Conservation (phyloP, 2,888 invertebrate genomes). For the Polylopha cassiicola region DNA sequence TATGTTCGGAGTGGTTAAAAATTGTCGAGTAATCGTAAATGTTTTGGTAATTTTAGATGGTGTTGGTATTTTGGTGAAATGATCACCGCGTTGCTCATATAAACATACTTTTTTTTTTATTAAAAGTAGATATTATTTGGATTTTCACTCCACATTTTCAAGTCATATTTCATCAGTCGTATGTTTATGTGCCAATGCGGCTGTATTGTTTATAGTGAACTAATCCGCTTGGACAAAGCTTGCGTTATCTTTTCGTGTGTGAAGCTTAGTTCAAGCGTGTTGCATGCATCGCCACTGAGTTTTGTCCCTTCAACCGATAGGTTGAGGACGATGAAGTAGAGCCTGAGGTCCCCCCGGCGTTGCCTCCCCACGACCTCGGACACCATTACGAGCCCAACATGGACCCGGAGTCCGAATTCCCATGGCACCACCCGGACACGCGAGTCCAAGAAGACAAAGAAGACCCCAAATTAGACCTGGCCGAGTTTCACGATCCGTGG, state of each 20-base stretch:
- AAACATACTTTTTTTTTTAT: conserved; percentile 49
- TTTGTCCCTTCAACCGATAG: conserved; percentile 68
- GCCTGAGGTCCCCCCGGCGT: conserved; percentile 34
- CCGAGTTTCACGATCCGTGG: conserved; percentile 83
- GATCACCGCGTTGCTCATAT: conserved; percentile 45
- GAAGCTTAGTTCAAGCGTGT: conserved; percentile 64
- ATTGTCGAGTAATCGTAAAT: conserved; percentile 38
- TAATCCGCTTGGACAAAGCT: conserved; percentile 62
- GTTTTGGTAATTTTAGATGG: conserved; percentile 56
- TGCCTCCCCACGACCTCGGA: conserved; percentile 38
- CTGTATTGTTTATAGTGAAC: conserved; percentile 31
- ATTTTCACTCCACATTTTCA: no score
- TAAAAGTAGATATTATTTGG: conserved; percentile 7
- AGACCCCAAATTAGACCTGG: conserved; percentile 39
- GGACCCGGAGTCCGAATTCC: conserved; percentile 65
- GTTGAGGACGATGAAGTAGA: conserved; percentile 55
- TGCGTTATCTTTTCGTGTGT: conserved; percentile 50
- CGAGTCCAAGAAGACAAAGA: conserved; percentile 38
- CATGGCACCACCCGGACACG: conserved; percentile 64
- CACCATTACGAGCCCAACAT: conserved; percentile 54
- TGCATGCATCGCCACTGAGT: conserved; percentile 69
- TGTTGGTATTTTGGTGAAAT: conserved; percentile 77
- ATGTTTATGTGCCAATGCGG: conserved; percentile 53
- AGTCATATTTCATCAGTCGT: conserved; percentile 33
- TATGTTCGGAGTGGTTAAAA: conserved; percentile 53